Evolutionary conservation across 2,797 vertebrate genomes (phyloP), one percentile per base, ranked within the genome.

Genomic region (Graptemys geographica): DNA sequence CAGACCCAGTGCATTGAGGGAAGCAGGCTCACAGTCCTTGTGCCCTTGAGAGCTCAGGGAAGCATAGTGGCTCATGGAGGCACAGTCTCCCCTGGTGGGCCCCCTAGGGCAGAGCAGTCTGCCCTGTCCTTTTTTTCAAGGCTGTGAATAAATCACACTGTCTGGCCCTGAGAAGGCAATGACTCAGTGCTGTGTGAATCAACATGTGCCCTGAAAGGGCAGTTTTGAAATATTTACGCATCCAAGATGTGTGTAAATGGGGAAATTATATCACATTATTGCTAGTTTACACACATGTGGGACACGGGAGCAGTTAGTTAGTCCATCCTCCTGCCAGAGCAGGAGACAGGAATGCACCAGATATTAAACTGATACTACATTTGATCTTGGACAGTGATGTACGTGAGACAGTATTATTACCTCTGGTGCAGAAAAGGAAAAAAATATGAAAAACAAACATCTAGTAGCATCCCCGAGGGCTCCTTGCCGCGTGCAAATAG

Each of bases 311-410:
- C 44, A 84, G 92, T 41, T 81, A 92, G 88, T 94, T 95, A 86
- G 88, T 83, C 90, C 88, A 91, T 93, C 92, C 92, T 69, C n/a
- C 0, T 53, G 1, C 83, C 79, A 89, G 52, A 79, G 90, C 84
- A 62, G 55, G 59, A 94, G 79, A 41, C 65, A 87, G 79, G 91
- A 84, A 47, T 87, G 41, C n/a, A 15, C 52, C 37, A 94, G 88
- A 49, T 81, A 90, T 92, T 96, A 83, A 91, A 85, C 56, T 84
- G 74, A 83, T 86, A 72, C 8, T 88, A 87, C 83, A 62, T 81
- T 96, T 95, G 94, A 90, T 92, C 90, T 93, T 93, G 94, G 89
- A 33, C 95, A 76, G 53, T 90, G 94, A 79, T 91, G 83, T 84
- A 62, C 87, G 25, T 83, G 79, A 84, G 86, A 88, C 47, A 90